Base-by-base conservation (phyloP, 1,140 invertebrate genomes). In the Apolygus lucorum region DNA sequence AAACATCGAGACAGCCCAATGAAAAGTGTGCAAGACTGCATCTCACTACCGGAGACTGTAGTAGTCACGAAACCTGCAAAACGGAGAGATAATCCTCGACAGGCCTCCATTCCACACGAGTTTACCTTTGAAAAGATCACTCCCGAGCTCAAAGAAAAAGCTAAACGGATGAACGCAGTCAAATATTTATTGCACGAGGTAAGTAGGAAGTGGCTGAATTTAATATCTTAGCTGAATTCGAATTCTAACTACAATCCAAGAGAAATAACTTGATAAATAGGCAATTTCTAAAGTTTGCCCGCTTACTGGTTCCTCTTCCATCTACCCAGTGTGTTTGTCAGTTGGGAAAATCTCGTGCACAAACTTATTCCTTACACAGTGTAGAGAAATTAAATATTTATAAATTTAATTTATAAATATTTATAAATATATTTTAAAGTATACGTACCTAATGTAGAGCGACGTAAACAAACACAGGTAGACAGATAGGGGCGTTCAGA, bases 181-280 rank as follows among this genome's bases (percentile, higher is more conserved):
- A 69, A 69, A 26, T 62, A 42, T 64, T 42, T 69, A 13, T 52
- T 69, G 0, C 24, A 42, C 22, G 68, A 69, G 59, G 59, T 69
- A 21, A 69, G 62, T 24, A 26, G 8, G 24, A 8, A 8, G 22
- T n/a, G 8, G 8, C 22, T 13, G 14, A n/a, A 62, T n/a, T n/a
- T n/a, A n/a, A 49, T 49, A 49, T 49, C 42, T 49, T 49, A 49
- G 8, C 42, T n/a, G 8, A 8, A 49, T 11, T 49, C 42, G n/a
- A 11, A 49, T 49, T 49, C 8, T n/a, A n/a, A n/a, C n/a, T n/a
- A n/a, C n/a, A n/a, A n/a, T n/a, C 42, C n/a, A 49, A 49, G 8
- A n/a, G n/a, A 49, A 11, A 49, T 49, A 49, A 49, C 8, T 49
- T 49, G 42, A 11, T 11, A 49, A 49, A 49, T 49, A 11, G 8